Evolutionary conservation across 2,113 vertebrate species (phyloP).

Genomic region (Pyrgilauda ruficollis): DNA sequence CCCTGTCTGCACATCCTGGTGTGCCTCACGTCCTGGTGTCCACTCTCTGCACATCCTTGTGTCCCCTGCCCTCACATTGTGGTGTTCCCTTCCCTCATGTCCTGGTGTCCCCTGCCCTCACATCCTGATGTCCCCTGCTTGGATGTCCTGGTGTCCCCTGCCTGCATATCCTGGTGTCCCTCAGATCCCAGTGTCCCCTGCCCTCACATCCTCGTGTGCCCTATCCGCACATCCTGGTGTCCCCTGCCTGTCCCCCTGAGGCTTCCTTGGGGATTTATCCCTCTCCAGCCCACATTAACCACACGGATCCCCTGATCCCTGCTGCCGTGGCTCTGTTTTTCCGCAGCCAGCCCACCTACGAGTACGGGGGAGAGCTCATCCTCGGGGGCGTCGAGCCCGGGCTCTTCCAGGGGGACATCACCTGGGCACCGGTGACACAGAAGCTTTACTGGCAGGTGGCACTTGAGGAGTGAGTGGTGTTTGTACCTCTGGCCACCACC

Average conservation of each 20-base stretch:
- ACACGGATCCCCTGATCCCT: neutral
- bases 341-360: conserved; percentile 47
- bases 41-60: too few relatives aligned
- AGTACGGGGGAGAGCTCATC: conserved; percentile 66
- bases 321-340: neutral
- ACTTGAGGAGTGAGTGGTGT: conserved; percentile 59
- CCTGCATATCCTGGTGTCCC: fast-evolving
- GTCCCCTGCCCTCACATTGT: too few relatives aligned
- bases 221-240: neutral
- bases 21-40: too few relatives aligned
- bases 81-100: too few relatives aligned
- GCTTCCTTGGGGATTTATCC: neutral
- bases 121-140: too few relatives aligned
- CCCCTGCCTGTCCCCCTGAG: neutral
- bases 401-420: conserved; percentile 50
- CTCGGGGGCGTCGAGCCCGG: conserved; percentile 44
- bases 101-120: too few relatives aligned
- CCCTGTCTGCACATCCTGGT: too few relatives aligned
- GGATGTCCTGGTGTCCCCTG: too few relatives aligned
- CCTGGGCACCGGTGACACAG: conserved; percentile 61
- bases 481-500: neutral
- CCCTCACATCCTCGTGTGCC: neutral
- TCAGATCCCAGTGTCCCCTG: fast-evolving
- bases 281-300: fast-evolving
- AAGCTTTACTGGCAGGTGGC: conserved; percentile 70